A percentile compares a stretch with the other conserved stretches of the same genome.
These are phyloP conservation scores for Halcyon chelicuti DNA, from an alignment of 2,797 vertebrate species.

Conservation along the genomic window DNA sequence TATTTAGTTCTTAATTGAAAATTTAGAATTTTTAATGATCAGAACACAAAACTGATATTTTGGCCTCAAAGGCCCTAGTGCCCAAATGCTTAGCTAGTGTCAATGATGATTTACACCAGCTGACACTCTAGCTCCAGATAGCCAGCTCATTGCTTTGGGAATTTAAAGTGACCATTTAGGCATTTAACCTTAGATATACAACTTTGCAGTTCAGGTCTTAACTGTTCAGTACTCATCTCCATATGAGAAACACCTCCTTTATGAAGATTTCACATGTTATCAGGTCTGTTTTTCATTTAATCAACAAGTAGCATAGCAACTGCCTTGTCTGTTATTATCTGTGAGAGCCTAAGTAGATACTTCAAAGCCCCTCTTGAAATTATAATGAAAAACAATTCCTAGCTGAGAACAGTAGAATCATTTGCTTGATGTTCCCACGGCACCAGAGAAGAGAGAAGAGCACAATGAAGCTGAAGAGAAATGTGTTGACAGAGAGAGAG, in stretches of 20 bases:
- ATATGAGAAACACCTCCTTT: constrained; percentile 35
- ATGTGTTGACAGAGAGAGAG: constrained; percentile 50
- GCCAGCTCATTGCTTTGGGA: not conserved
- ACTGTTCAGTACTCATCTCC: constrained; percentile 19
- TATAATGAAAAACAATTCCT: constrained; percentile 70
- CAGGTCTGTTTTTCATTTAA: constrained; percentile 71
- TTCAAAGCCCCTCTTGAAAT: constrained; percentile 72
- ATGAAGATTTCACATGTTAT: constrained; percentile 58
- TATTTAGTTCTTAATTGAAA: not conserved
- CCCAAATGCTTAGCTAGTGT: not conserved
- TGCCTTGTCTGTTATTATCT: constrained; percentile 46
- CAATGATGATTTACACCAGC: not conserved
- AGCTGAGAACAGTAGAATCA: constrained; percentile 46
- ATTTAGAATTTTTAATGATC: not conserved
- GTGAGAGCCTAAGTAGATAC: constrained; percentile 59
- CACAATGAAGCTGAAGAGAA: constrained; percentile 27
- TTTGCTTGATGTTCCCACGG: constrained; percentile 62
- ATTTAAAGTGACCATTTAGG: constrained; percentile 15
- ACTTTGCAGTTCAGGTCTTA: constrained; percentile 23
- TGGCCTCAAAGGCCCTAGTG: not conserved
- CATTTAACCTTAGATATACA: constrained; percentile 38
- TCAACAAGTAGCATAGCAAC: constrained; percentile 69
- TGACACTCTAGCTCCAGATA: constrained; percentile 3
- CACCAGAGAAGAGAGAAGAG: constrained; percentile 48
- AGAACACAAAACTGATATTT: not conserved